Percentiles rank a stretch among this genome's conserved stretches.
phyloP scores from a whole-genome alignment of 2,888 invertebrate species.

The Flabesymbios commensalis region DNA sequence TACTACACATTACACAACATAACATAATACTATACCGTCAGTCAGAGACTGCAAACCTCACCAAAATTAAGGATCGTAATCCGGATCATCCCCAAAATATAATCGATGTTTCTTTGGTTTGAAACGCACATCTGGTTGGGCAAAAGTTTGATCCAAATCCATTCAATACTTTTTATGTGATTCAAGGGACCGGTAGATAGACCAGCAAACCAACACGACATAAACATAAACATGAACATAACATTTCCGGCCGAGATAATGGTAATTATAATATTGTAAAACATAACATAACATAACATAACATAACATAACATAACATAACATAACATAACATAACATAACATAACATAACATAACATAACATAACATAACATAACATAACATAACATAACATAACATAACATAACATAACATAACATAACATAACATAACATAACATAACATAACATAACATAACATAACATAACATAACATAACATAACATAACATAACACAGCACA shows the following conservation, averaged over 20 bases:
- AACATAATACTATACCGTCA: neutral
- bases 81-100: no score
- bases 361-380: neutral
- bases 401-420: neutral
- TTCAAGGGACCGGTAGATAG: no score
- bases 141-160: no score
- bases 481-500: neutral
- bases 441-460: neutral
- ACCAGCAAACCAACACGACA: no score
- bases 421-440: neutral
- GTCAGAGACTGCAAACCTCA: no score
- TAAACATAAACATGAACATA: no score
- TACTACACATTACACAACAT: neutral
- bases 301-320: neutral
- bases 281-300: neutral
- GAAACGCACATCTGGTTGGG: no score
- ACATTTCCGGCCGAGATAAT: no score
- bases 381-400: neutral
- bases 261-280: neutral
- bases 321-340: no score
- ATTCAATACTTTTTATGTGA: no score
- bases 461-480: neutral
- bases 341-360: neutral
- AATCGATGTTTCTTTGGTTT: no score
- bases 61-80: no score